These are phyloP conservation scores for Epistrophe eligans DNA, from an alignment of 2,888 invertebrate species.

Conservation along the genomic window DNA sequence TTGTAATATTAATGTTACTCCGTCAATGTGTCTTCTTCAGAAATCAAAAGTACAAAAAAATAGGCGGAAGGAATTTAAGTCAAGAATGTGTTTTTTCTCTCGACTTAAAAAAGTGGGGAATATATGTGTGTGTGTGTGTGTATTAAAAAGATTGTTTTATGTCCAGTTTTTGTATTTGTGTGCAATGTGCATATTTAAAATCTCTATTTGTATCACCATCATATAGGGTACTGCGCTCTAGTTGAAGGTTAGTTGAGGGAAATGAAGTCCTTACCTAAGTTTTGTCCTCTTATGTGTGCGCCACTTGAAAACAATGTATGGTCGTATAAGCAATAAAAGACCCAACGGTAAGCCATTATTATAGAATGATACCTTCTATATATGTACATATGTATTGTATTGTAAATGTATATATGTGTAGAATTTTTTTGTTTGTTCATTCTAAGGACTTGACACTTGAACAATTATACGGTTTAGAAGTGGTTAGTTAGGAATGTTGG, in stretches of 20 bases:
- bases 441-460: constrained; percentile 28
- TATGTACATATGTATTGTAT: not conserved
- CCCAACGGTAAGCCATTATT: constrained; percentile 44
- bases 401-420: not conserved
- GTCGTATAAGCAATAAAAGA: constrained; percentile 56
- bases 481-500: constrained; percentile 26
- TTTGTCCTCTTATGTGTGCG: constrained; percentile 41
- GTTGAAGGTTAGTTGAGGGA: constrained; percentile 49
- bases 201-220: not conserved
- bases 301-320: constrained; percentile 60
- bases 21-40: not conserved
- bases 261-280: constrained; percentile 32
- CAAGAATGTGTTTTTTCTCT: constrained; percentile 30
- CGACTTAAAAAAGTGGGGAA: constrained; percentile 1
- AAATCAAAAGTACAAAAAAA: constrained; percentile 18
- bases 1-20: not conserved
- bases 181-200: constrained; percentile 4
- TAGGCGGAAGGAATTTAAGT: constrained; percentile 57
- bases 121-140: constrained; percentile 28
- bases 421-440: constrained; percentile 1
- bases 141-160: constrained; percentile 27
- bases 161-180: constrained; percentile 40
- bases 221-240: not conserved
- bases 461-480: constrained; percentile 23
- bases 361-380: not conserved